These are phyloP conservation scores for Mnemiopsis leidyi DNA, from an alignment of 37 sponge, comb jelly and placozoan genomes.

Conservation along the genomic window DNA sequence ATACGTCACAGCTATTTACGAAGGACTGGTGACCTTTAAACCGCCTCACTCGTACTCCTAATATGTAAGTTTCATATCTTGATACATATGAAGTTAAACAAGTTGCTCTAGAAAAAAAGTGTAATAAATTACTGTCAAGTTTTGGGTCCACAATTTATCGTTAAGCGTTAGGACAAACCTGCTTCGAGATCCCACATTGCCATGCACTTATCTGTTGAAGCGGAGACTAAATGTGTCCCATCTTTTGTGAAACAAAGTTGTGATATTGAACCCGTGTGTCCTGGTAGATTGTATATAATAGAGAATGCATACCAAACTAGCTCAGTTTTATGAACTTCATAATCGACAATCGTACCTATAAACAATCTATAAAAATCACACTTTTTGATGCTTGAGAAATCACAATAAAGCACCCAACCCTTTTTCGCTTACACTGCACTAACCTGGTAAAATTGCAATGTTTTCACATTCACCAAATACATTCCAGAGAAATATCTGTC, in stretches of 20 bases:
- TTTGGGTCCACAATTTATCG: no score
- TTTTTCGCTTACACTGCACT: no score
- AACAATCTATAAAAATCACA: neutral
- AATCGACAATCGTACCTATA: no score
- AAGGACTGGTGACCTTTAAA: constrained; percentile 92
- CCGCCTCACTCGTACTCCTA: constrained; percentile 73
- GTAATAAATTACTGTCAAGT: no score
- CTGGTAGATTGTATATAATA: constrained; percentile 37
- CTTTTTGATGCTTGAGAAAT: neutral
- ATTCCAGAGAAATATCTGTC: constrained; percentile 93
- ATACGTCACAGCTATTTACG: constrained; percentile 80
- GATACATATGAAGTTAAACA: no score
- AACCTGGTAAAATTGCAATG: constrained; percentile 69
- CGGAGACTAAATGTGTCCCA: constrained; percentile 73
- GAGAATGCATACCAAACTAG: no score
- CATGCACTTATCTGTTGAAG: constrained; percentile 84
- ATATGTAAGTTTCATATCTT: no score
- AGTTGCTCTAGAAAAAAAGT: no score
- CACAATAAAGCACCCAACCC: no score
- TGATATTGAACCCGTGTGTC: constrained; percentile 33
- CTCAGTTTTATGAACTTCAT: no score
- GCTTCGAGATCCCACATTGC: constrained; percentile 94
- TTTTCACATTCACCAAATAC: constrained; percentile 99
- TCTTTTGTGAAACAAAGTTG: constrained; percentile 58
- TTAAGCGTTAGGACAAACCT: no score